A percentile compares a stretch with the other conserved stretches of the same genome.
Conservation (phyloP, 2,797 vertebrate species). For the Epinephelus coioides region DNA sequence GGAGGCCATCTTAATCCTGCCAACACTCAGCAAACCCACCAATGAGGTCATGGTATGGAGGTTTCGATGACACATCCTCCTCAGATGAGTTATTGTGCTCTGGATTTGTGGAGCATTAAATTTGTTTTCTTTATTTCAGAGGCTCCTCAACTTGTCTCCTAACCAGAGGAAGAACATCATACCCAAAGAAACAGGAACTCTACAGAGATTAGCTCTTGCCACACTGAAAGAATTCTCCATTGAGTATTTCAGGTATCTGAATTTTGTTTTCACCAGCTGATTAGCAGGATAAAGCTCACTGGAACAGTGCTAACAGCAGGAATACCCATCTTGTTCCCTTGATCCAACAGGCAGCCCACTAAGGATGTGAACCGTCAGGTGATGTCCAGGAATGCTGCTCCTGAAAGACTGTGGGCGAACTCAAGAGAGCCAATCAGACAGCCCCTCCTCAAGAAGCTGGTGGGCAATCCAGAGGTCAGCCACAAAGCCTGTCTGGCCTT, state of each 20-base stretch:
- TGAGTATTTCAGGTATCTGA: constrained; percentile 91
- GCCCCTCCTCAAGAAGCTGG: constrained; percentile 89
- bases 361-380: constrained; percentile 91
- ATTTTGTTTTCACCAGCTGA: not conserved
- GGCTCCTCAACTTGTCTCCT: constrained; percentile 91
- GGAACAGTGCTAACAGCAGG: not conserved
- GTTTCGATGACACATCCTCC: not conserved
- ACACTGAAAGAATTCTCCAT: constrained; percentile 94
- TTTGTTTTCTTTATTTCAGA: constrained; percentile 66
- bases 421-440: constrained; percentile 93
- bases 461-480: constrained; percentile 85
- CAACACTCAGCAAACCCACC: constrained; percentile 91
- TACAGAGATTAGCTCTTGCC: constrained; percentile 83
- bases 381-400: constrained; percentile 85
- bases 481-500: constrained; percentile 92
- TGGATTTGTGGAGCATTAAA: not conserved
- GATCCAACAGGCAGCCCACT: constrained; percentile 79
- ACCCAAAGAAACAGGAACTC: constrained; percentile 71
- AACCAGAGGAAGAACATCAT: constrained; percentile 90
- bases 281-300: not conserved
- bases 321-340: not conserved
- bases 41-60: constrained; percentile 90
- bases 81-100: not conserved
- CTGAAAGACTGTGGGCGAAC: constrained; percentile 90
- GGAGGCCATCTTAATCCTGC: constrained; percentile 89